Evolutionary conservation across 2,113 vertebrate species (phyloP), one percentile per base, ranked within the genome.

Genomic region (Ptyas mucosa): DNA sequence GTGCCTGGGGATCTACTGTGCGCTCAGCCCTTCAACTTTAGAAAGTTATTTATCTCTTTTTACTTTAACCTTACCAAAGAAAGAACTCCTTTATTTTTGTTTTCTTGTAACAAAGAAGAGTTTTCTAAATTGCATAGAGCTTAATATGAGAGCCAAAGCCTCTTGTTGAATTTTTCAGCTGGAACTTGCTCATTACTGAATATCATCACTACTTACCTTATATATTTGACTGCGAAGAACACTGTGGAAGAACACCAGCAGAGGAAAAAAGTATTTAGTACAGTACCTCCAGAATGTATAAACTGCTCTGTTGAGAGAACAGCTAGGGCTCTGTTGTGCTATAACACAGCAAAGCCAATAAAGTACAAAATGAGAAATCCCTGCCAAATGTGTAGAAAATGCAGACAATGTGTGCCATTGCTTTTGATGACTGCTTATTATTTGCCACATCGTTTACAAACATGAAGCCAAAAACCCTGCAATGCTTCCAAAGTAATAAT

Each of bases 281-380:
- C n/a, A 96, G 91, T 55, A 43, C n/a, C 96, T 94, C 94, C 43
- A 34, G 89, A 85, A 85, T 0, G 0, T 94, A 94, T 43, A 95
- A 98, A 96, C 92, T 95, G 94, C 95, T 97, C 96, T 97, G 57
- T 92, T 34, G 96, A 97, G 95, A 97, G 93, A 90, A 91, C 95
- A 95, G 93, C 89, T 96, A 97, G 96, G 89, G 89, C 96, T 96
- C 95, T 96, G 95, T 94, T 97, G 95, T 97, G 95, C 94, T 96
- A 93, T 96, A 95, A 97, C 95, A 95, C 94, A 95, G 94, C 94
- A 95, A 95, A 98, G 93, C 93, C 90, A 97, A 96, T 96, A 97
- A 96, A 1, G 26, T 91, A 94, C 93, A 96, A 97, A 97, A 97
- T 96, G 96, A 97, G 97, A 98, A 97, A 95, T 26, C 89, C 96